Percentiles rank a stretch among this genome's conserved stretches.
These are phyloP conservation scores for Fukomys damarensis DNA, from an alignment of 2,113 vertebrate genomes.

Conservation along the genomic window DNA sequence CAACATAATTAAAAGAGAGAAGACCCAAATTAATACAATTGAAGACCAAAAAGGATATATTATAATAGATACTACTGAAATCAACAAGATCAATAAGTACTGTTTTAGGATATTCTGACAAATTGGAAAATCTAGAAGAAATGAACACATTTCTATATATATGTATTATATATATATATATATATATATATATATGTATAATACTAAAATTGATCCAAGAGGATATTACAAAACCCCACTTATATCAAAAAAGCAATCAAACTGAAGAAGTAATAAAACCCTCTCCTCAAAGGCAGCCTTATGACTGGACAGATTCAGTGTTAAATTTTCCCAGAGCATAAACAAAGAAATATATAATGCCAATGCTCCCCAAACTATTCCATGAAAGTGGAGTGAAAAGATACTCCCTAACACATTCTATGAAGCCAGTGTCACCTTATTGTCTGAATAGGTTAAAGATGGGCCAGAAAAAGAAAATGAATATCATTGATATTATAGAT, in stretches of 20 bases:
- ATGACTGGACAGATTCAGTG: background rate
- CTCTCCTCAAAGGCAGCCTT: background rate
- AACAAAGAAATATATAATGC: background rate
- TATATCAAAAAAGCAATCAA: background rate
- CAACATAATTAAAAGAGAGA: background rate
- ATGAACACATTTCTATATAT: background rate
- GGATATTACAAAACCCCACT: background rate
- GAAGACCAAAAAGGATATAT: background rate
- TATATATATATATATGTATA: background rate
- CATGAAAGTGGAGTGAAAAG: background rate
- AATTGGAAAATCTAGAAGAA: background rate
- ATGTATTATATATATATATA: background rate
- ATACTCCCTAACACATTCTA: background rate
- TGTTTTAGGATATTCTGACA: background rate
- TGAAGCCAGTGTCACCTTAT: background rate
- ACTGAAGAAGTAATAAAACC: background rate
- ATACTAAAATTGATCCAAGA: background rate
- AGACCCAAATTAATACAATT: background rate
- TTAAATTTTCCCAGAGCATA: background rate
- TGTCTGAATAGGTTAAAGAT: background rate
- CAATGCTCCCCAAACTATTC: background rate
- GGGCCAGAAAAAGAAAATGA: background rate
- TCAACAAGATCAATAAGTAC: background rate
- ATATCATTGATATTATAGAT: background rate
- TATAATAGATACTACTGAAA: background rate